Percentiles rank a stretch among this genome's conserved stretches.
phyloP scores from a whole-genome alignment of 2,797 vertebrate genomes.

The Fistularia commersonii region DNA sequence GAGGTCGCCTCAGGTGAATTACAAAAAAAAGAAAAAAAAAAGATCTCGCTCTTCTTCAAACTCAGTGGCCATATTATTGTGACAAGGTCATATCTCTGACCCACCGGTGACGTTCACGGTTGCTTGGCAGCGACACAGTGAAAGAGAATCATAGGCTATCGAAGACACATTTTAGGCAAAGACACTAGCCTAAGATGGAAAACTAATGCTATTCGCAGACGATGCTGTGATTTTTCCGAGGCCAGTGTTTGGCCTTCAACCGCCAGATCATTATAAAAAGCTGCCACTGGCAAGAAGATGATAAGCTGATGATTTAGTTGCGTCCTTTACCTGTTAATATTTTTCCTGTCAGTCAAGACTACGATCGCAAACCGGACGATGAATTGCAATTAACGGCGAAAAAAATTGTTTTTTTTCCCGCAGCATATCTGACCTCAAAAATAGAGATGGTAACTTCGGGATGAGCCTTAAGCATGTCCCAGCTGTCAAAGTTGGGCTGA shows the following conservation, averaged over 20 bases:
- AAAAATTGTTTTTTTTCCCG: constrained; percentile 25
- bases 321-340: constrained; percentile 16
- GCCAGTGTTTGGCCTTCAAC: constrained; percentile 27
- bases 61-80: too few species aligned
- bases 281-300: constrained; percentile 19
- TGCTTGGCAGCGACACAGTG: constrained; percentile 74
- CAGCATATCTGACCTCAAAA: constrained; percentile 42
- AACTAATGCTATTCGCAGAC: constrained; percentile 57
- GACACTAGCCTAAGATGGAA: constrained; percentile 51
- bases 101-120: constrained; percentile 87
- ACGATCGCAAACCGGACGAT: constrained; percentile 14
- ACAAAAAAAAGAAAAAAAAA: constrained; percentile 55
- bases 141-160: constrained; percentile 80
- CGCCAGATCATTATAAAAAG: constrained; percentile 26
- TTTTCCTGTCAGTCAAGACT: constrained; percentile 25
- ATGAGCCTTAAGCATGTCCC: constrained; percentile 66
- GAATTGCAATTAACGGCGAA: constrained; percentile 26
- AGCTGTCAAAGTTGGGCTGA: constrained; percentile 64
- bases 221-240: constrained; percentile 43
- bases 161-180: constrained; percentile 70
- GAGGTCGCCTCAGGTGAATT: constrained; percentile 84
- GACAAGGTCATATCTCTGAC: too few species aligned
- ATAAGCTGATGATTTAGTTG: constrained; percentile 4
- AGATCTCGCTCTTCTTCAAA: constrained; percentile 70
- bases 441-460: constrained; percentile 62